Base-by-base conservation (phyloP, 2,113 vertebrate genomes). In the Crotalus helleri region DNA sequence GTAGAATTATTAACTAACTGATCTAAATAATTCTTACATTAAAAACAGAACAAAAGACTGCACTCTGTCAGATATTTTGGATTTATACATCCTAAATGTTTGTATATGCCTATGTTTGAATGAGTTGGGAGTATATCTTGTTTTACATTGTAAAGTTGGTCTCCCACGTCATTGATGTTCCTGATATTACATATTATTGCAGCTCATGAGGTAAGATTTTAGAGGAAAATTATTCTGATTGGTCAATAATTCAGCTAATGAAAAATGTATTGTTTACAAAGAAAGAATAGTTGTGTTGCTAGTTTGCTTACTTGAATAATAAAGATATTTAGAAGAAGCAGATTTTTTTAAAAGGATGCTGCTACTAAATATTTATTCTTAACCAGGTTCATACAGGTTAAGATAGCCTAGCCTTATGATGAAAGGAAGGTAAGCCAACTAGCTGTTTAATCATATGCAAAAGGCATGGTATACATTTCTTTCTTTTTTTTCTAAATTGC, bases 91-190 rank as follows among this genome's bases (percentile, higher is more conserved):
- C 57, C 24, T 87, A 88, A 88, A 87, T 86, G 33, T 87, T 87
- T 87, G 39, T 93, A 89, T 51, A 59, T 46, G 69, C n/a, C 69
- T 89, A 15, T 89, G 4, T 59, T 17, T 85, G 90, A 85, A 86
- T 64, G 64, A 85, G n/a, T 61, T 93, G 89, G 92, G 81, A 33
- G 54, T 69, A 64, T 92, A 87, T 91, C 29, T 74, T 91, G 58
- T 89, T 91, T 91, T 46, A 91, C 33, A 55, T 91, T 89, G 90
- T 93, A 91, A 93, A 33, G 91, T 33, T 89, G 86, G 85, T 44
- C 64, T 92, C 90, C 46, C 87, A 89, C 85, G 89, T 89, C 85
- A 23, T 90, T 51, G 85, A 24, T 64, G 87, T 81, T 81, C 33
- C 74, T 81, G 19, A 81, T 49, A 12, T 39, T 91, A 1, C 13